Evolutionary conservation across 1,140 invertebrate genomes (phyloP).

Genomic region (Drosophila equinoxialis): DNA sequence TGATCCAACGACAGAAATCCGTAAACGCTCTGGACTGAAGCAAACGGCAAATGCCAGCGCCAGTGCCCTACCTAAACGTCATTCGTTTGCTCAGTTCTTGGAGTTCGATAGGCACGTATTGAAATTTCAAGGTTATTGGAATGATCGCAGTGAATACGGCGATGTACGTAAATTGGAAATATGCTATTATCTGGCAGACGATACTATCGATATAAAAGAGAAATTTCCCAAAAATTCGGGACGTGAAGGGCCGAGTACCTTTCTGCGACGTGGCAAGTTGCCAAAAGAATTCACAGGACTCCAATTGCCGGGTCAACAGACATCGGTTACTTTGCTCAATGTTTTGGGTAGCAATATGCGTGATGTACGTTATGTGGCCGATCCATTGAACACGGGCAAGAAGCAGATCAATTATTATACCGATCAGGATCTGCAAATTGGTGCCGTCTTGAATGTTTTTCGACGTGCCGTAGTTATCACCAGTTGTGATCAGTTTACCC

Average conservation of each 20-base stretch:
- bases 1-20: constrained; percentile 84
- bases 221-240: constrained; percentile 88
- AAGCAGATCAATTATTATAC: constrained; percentile 86
- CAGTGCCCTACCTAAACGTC: constrained; percentile 56
- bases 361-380: constrained; percentile 86
- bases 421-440: constrained; percentile 89
- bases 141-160: constrained; percentile 90
- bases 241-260: constrained; percentile 87
- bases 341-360: constrained; percentile 86
- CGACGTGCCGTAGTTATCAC: constrained; percentile 91
- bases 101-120: constrained; percentile 90
- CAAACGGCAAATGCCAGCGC: constrained; percentile 40
- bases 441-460: constrained; percentile 90
- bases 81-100: constrained; percentile 88
- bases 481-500: constrained; percentile 94
- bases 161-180: constrained; percentile 90
- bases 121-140: constrained; percentile 95
- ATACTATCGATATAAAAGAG: constrained; percentile 95
- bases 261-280: constrained; percentile 90
- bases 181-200: constrained; percentile 93
- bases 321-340: constrained; percentile 87
- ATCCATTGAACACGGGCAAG: constrained; percentile 85
- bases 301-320: constrained; percentile 85
- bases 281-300: constrained; percentile 87
- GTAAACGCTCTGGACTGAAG: constrained; percentile 73